Conservation (phyloP, 2,888 invertebrate species). For the Cataglyphis cursor region DNA sequence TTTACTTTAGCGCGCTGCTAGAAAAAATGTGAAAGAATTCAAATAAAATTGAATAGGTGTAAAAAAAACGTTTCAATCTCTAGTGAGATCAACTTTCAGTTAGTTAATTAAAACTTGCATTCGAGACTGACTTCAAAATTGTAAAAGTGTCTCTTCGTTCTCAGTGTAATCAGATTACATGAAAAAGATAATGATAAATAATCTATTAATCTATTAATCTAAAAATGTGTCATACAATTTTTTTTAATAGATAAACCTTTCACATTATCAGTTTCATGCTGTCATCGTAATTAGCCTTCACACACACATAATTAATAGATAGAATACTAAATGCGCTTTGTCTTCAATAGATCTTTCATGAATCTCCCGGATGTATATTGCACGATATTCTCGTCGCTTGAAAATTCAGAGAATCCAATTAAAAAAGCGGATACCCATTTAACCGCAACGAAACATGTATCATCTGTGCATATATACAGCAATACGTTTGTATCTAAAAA, state of each 20-base stretch:
- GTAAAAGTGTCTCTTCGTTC: neutral
- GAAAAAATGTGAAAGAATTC: neutral
- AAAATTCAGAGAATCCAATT: slow-evolving; percentile 47
- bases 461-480: neutral
- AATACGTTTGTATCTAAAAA: neutral
- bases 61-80: neutral
- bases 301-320: neutral
- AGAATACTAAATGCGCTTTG: slow-evolving; percentile 19
- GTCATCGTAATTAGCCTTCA: neutral
- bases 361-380: neutral
- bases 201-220: neutral
- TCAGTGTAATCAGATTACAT: neutral
- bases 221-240: neutral
- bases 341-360: slow-evolving; percentile 5
- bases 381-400: slow-evolving; percentile 27
- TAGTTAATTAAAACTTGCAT: neutral
- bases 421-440: slow-evolving; percentile 45
- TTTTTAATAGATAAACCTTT: slow-evolving; percentile 2
- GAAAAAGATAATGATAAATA: neutral
- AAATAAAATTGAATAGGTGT: neutral
- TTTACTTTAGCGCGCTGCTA: neutral
- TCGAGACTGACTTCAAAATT: neutral
- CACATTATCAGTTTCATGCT: neutral
- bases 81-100: neutral
- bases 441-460: slow-evolving; percentile 28